Evolutionary conservation across 2,888 invertebrate species (phyloP), one percentile per base, ranked within the genome.

Genomic region (Margaritifera margaritifera): DNA sequence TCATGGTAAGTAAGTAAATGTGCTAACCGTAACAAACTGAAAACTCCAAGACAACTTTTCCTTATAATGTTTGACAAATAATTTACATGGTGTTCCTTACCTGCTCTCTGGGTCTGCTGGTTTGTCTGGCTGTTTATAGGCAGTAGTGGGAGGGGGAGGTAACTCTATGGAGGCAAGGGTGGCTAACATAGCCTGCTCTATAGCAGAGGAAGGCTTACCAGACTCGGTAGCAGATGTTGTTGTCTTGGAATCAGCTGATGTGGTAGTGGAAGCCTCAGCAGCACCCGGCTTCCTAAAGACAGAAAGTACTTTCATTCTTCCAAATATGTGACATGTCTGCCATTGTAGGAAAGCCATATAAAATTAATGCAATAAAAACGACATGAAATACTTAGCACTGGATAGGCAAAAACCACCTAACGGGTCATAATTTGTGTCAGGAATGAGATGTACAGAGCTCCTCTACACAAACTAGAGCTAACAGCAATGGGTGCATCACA

Each of bases 111-210:
- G 74, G 50, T 68, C 58, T 52, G 71, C 73, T 61, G 72, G 64
- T 62, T 71, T 77, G 61, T 72, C 77, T 24, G 72, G 67, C 19
- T 15, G 61, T 27, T 64, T 60, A 31, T 57, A 65, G 6, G 64
- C 68, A 19, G 74, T 69, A 4, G 75, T 66, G 0, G 83, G 80
- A 5, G 82, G 80, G 5, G 88, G 87, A 25, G 89, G 89, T 50
- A 89, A 77, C 59, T 94, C 94, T 81, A 97, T 97, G 18, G 96
- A 93, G 0, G 96, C 97, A 42, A 97, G 91, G 0, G 97, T 97
- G 25, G 97, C 97, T 6, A 96, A 96, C 96, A 97, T 97, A 0
- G 97, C 96, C 84, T 96, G 95, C 90, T 97, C 97, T 66, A 98
- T 87, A 31, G 89, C 88, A 6, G 90, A 88, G 6, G 86, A 87